Base-by-base conservation (phyloP, 2,113 vertebrate genomes). In the Pluvialis apricaria region DNA sequence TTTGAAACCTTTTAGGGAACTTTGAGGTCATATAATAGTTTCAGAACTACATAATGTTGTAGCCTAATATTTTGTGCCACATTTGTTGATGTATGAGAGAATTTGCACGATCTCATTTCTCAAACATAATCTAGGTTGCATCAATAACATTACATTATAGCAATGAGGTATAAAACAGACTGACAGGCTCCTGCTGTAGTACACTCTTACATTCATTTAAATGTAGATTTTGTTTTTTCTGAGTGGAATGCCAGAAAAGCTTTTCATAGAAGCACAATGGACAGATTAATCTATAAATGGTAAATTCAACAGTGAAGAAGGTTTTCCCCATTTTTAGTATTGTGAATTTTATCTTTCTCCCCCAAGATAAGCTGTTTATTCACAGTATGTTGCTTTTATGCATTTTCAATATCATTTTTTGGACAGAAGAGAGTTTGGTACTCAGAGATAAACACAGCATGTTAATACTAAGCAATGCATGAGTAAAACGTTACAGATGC, bases 241-340 rank as follows among this genome's bases (percentile, higher is more conserved):
- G 95, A 97, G 96, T 79, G 91, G 93, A 98, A 97, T 97, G 94
- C 96, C 97, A 97, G 96, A 97, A 95, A 97, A 95, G 94, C 96
- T 97, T 97, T 96, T 96, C 94, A 97, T 91, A 87, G 94, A 69
- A 95, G 87, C 93, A 97, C 95, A 97, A 97, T 97, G 94, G 95
- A 94, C 93, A 97, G 97, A 97, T 97, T 97, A 97, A 97, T 97
- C 94, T 97, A 96, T 97, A 98, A 97, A 97, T 96, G 94, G 97
- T 40, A 96, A 97, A 97, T 96, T 95, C 91, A 93, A 83, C 94
- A 95, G 88, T 52, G 89, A 96, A 97, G 96, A 91, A 94, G 96
- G 95, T 94, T 96, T 95, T 95, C 92, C 96, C 86, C 85, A 91
- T 97, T 97, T 97, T 95, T 82, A 96, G 80, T 88, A 93, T 79